phyloP scores from a whole-genome alignment of 2,888 invertebrate genomes.

The Apantesis nais region DNA sequence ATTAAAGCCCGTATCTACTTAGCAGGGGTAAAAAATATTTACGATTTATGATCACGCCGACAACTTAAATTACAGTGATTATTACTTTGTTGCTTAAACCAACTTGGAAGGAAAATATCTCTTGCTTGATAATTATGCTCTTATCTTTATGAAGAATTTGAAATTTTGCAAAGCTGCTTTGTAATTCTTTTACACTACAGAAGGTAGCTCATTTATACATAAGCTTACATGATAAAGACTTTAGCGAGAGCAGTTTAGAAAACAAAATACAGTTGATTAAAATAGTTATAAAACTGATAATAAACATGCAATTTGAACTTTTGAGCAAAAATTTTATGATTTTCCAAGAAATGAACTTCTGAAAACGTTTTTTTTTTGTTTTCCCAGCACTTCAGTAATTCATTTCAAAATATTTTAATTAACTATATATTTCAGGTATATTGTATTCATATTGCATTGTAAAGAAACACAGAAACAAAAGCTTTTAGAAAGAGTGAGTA shows the following conservation, averaged over 20 bases:
- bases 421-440: no score
- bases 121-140: constrained; percentile 6
- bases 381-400: neutral
- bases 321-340: neutral
- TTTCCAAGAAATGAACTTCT: neutral
- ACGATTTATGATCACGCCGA: constrained; percentile 6
- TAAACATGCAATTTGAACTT: neutral
- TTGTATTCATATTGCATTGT: no score
- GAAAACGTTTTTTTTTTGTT: neutral
- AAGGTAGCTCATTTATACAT: neutral
- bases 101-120: constrained; percentile 6
- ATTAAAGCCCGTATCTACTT: neutral
- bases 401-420: no score
- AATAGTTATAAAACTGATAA: neutral
- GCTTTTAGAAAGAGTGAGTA: neutral
- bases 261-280: neutral
- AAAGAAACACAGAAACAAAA: neutral
- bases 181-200: neutral
- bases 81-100: constrained; percentile 9
- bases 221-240: neutral
- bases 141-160: constrained; percentile 4
- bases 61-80: constrained; percentile 14
- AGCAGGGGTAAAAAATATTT: constrained; percentile 4
- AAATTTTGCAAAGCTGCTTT: neutral
- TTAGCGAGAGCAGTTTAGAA: neutral